These are phyloP conservation scores for Acronicta leporina DNA, from an alignment of 2,888 invertebrate species.

Conservation along the genomic window DNA sequence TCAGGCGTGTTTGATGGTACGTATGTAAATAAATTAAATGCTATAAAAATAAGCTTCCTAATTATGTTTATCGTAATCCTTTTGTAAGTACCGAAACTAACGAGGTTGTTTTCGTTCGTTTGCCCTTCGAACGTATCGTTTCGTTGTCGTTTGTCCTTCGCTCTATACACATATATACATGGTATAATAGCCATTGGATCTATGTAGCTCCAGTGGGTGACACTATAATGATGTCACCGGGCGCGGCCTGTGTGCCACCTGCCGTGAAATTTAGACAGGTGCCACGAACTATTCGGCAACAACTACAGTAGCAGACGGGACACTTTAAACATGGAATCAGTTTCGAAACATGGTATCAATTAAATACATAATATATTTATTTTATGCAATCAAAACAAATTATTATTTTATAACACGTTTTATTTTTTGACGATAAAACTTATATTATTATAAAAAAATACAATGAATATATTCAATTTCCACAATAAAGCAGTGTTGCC, in stretches of 20 bases:
- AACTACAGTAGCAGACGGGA: conserved; percentile 47
- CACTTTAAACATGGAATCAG: conserved; percentile 15
- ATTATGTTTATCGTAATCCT: conserved; percentile 17
- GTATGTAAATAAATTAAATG: conserved; percentile 22
- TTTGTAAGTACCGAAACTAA: conserved; percentile 4
- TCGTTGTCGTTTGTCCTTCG: conserved; percentile 25
- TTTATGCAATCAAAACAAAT: too few species aligned
- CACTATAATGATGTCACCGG: conserved; percentile 70
- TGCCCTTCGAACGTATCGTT: too few species aligned
- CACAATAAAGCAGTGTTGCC: too few species aligned
- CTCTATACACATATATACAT: conserved; percentile 5
- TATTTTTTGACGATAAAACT: too few species aligned
- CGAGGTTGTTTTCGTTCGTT: conserved; percentile 2
- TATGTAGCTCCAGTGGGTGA: conserved; percentile 45
- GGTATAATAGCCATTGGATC: conserved; percentile 32
- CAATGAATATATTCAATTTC: too few species aligned
- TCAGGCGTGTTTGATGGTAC: conserved; percentile 12
- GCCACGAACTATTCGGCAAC: conserved; percentile 43
- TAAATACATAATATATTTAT: too few species aligned
- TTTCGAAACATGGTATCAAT: too few species aligned
- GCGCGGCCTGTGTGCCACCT: conserved; percentile 68
- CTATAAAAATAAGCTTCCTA: background rate
- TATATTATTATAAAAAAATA: too few species aligned
- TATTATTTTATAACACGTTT: too few species aligned
- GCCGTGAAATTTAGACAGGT: conserved; percentile 57